Evolutionary conservation across 1,140 invertebrate genomes (phyloP).

Genomic region (Hyphantria cunea): DNA sequence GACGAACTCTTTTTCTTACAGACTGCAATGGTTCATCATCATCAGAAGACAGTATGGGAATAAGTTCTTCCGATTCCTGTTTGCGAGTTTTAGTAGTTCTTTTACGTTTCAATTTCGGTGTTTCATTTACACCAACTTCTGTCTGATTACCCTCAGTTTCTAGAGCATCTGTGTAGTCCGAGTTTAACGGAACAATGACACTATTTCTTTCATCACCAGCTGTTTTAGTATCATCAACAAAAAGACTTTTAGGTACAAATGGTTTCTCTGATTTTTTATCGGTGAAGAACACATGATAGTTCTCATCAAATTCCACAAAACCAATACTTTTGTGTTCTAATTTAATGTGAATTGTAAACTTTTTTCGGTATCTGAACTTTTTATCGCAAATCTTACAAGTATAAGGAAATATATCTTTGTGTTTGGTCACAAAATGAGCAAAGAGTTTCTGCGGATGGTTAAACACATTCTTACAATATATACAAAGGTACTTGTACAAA

Average conservation of each 20-base stretch:
- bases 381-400: slow-evolving; percentile 64
- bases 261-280: slow-evolving; percentile 55
- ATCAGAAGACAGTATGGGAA: slow-evolving; percentile 3
- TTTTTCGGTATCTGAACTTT: slow-evolving; percentile 56
- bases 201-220: background rate
- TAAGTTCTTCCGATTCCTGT: background rate
- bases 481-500: slow-evolving; percentile 65
- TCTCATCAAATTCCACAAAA: slow-evolving; percentile 68
- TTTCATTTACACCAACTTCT: slow-evolving; percentile 28
- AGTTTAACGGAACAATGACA: background rate
- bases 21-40: slow-evolving; percentile 22
- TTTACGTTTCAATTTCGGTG: slow-evolving; percentile 10
- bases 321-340: slow-evolving; percentile 58
- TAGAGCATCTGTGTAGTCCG: background rate
- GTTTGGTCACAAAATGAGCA: slow-evolving; percentile 56
- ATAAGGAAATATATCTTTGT: slow-evolving; percentile 60
- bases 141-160: slow-evolving; percentile 44
- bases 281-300: slow-evolving; percentile 62
- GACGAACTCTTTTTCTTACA: slow-evolving; percentile 22
- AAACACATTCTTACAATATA: slow-evolving; percentile 52
- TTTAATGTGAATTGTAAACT: slow-evolving; percentile 68
- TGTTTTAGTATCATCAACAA: slow-evolving; percentile 4
- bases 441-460: slow-evolving; percentile 66
- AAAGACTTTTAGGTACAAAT: slow-evolving; percentile 38
- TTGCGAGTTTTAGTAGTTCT: background rate